phyloP scores from a whole-genome alignment of 2,888 invertebrate genomes.

The Halocaridina rubra region DNA sequence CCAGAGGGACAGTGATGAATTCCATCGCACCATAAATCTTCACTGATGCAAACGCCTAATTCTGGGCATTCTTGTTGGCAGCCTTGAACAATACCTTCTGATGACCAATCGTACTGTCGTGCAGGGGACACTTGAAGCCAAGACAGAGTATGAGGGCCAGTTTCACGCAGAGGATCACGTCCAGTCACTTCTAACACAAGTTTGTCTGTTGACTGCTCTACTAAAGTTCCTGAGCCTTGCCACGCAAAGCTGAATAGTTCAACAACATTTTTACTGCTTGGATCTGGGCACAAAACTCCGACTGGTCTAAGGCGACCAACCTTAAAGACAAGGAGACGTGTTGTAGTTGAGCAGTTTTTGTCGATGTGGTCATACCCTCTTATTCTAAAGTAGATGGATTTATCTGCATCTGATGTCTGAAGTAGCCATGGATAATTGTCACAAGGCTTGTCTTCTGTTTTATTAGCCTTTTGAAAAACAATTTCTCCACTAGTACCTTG shows the following conservation, averaged over 20 bases:
- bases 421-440: constrained; percentile 61
- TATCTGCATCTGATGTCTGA: constrained; percentile 55
- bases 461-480: constrained; percentile 53
- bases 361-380: constrained; percentile 61
- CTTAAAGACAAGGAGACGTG: constrained; percentile 57
- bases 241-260: constrained; percentile 63
- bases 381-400: constrained; percentile 61
- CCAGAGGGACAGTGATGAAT: constrained; percentile 83
- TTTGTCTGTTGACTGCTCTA: constrained; percentile 61
- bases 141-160: constrained; percentile 57
- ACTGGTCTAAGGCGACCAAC: constrained; percentile 61
- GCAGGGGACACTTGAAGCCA: constrained; percentile 63
- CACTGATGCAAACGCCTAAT: constrained; percentile 75
- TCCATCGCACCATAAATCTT: constrained; percentile 84
- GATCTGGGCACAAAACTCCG: constrained; percentile 58
- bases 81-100: constrained; percentile 56
- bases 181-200: constrained; percentile 53
- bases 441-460: constrained; percentile 56
- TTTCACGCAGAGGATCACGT: constrained; percentile 21
- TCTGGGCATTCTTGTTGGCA: constrained; percentile 61
- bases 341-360: constrained; percentile 57
- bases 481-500: constrained; percentile 61
- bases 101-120: constrained; percentile 62
- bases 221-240: constrained; percentile 59
- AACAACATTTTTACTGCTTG: constrained; percentile 56